phyloP scores from a whole-genome alignment of 2,888 invertebrate species.

The Prenolepis imparis region DNA sequence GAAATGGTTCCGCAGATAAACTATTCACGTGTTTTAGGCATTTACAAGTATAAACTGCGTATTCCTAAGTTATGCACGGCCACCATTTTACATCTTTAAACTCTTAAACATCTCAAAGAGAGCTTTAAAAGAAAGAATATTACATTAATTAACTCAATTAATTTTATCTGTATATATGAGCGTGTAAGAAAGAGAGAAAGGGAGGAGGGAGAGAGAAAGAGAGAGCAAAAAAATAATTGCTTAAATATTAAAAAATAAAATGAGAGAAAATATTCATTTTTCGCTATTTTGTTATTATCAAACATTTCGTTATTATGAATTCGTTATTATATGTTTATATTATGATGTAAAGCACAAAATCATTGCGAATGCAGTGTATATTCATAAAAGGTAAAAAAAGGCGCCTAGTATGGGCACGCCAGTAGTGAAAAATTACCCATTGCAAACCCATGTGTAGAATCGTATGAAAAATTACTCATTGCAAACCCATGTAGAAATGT shows the following conservation, averaged over 20 bases:
- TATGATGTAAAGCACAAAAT: neutral
- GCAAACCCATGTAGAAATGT: too few species aligned
- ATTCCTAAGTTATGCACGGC: neutral
- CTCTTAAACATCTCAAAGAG: neutral
- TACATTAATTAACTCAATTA: neutral
- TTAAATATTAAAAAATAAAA: neutral
- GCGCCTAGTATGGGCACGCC: too few species aligned
- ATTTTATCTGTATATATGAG: neutral
- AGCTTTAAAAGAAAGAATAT: constrained; percentile 17
- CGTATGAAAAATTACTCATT: too few species aligned
- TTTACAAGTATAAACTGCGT: neutral
- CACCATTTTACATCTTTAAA: neutral
- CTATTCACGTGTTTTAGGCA: neutral
- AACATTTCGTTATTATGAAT: too few species aligned
- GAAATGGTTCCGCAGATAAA: constrained; percentile 28
- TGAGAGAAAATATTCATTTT: neutral
- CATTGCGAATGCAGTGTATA: neutral
- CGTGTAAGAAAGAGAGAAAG: too few species aligned
- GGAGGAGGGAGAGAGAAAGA: too few species aligned
- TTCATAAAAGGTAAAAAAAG: too few species aligned
- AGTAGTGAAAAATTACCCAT: too few species aligned
- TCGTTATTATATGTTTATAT: neutral
- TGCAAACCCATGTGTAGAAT: too few species aligned
- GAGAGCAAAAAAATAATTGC: too few species aligned
- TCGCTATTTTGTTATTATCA: neutral